Base-by-base conservation (phyloP, 2,113 vertebrate genomes). In the Gobiocypris rarus region DNA sequence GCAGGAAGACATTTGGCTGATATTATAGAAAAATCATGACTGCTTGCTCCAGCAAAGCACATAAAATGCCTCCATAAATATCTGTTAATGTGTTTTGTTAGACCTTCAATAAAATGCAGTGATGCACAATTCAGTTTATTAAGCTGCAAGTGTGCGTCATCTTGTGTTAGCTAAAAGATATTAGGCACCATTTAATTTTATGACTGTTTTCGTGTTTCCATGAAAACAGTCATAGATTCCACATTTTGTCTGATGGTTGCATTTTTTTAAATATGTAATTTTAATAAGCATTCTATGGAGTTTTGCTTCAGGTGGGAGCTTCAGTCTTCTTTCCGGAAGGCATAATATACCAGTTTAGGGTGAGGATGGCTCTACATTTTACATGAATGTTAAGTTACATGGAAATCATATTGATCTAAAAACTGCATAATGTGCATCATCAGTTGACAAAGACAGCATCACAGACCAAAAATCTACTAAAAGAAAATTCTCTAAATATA, bases 61-160 rank as follows among this genome's bases (percentile, higher is more conserved):
- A 73, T 83, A 82, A 69, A 85, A 76, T 83, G 69, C 45, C 69
- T n/a, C 81, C 69, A 84, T 88, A 88, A 88, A 84, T 56, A 48
- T 85, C 65, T 87, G 31, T 11, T 85, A 87, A 89, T 87, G 28
- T 31, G 54, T 87, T 54, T 73, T 43, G 86, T 43, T 43, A 48
- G 34, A 83, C 34, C 50, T 76, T 70, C 14, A 26, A 67, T 80
- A 75, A 86, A 73, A 81, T 73, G 52, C 14, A 52, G 63, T 5
- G 17, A 38, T 56, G 59, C 34, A 85, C 70, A 83, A 13, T 82
- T 43, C 0, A 1, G 45, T 43, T 24, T 24, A 14, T 83, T 65
- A 79, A 56, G 19, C 52, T 75, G 3, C 17, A 28, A 22, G 71
- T 67, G 63, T 67, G 75, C 81, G 58, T 86, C 83, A 54, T 79